phyloP scores from a whole-genome alignment of 1,140 invertebrate genomes.

The Drosophila auraria region DNA sequence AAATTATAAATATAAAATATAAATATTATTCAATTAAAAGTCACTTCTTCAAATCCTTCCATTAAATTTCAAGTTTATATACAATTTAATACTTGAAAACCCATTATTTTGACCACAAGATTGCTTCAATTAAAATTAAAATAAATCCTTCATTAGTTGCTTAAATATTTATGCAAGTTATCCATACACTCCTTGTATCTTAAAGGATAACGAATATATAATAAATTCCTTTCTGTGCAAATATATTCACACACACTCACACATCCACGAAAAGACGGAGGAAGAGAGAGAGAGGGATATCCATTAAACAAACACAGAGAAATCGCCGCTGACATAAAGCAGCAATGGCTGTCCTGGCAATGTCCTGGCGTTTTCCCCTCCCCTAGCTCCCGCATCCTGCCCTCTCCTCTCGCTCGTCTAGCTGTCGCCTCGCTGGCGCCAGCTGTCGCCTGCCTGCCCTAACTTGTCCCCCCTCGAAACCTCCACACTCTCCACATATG shows the following conservation, averaged over 20 bases:
- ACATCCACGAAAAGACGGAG: conserved; percentile 11
- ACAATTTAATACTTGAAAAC: not conserved
- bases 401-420: conserved; percentile 23
- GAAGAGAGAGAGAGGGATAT: conserved; percentile 42
- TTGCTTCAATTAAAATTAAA: not conserved
- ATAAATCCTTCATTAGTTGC: not conserved
- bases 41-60: too few species aligned
- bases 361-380: conserved; percentile 32
- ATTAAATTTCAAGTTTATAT: too few species aligned
- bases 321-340: conserved; percentile 67
- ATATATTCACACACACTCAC: conserved; percentile 24
- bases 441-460: conserved; percentile 54
- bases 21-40: too few species aligned
- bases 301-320: conserved; percentile 66
- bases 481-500: conserved; percentile 14
- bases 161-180: not conserved
- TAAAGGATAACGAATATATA: not conserved
- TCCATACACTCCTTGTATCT: not conserved
- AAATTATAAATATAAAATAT: not conserved
- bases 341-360: conserved; percentile 59
- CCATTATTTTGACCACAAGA: not conserved
- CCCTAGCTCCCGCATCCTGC: not conserved
- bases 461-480: conserved; percentile 38
- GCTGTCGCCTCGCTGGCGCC: conserved; percentile 68
- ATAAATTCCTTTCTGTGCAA: conserved; percentile 27